A percentile compares a stretch with the other conserved stretches of the same genome.
Evolutionary conservation across 2,113 vertebrate genomes (phyloP).

Genomic region (Barbus barbus): DNA sequence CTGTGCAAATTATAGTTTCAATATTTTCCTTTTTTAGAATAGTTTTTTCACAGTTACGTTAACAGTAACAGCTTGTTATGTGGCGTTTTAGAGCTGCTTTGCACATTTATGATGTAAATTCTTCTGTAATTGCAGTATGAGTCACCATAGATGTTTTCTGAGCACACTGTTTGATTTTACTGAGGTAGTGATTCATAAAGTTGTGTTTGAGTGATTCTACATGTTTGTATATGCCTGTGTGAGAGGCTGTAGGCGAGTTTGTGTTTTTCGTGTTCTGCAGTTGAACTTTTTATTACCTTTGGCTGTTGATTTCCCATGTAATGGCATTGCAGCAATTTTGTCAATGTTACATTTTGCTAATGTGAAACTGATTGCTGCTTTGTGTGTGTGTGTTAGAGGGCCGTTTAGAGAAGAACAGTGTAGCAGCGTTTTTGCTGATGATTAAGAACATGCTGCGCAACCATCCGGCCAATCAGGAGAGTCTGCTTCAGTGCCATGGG

Average conservation of each 20-base stretch:
- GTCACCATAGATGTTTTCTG: slow-evolving; percentile 16
- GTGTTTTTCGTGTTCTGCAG: background rate
- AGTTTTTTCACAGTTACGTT: too few relatives aligned
- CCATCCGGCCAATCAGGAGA: slow-evolving; percentile 91
- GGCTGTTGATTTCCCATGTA: background rate
- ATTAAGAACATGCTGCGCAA: slow-evolving; percentile 88
- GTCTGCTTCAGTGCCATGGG: slow-evolving; percentile 89
- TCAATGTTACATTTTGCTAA: background rate
- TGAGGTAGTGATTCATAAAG: slow-evolving; percentile 2
- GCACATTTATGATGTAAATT: background rate
- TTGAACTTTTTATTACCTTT: background rate
- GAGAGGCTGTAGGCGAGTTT: background rate
- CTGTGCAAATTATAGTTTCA: too few relatives aligned
- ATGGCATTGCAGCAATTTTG: background rate
- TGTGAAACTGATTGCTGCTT: background rate
- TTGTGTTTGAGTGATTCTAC: background rate
- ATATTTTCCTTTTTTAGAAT: too few relatives aligned
- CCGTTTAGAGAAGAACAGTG: slow-evolving; percentile 86
- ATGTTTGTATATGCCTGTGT: background rate
- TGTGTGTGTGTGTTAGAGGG: slow-evolving; percentile 73
- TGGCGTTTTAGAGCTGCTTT: background rate
- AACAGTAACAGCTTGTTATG: background rate
- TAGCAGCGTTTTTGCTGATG: slow-evolving; percentile 93
- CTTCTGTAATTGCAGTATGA: slow-evolving; percentile 22
- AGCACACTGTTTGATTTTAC: slow-evolving; percentile 13